Conservation (phyloP, 2,888 invertebrate genomes). For the Nebria salina region DNA sequence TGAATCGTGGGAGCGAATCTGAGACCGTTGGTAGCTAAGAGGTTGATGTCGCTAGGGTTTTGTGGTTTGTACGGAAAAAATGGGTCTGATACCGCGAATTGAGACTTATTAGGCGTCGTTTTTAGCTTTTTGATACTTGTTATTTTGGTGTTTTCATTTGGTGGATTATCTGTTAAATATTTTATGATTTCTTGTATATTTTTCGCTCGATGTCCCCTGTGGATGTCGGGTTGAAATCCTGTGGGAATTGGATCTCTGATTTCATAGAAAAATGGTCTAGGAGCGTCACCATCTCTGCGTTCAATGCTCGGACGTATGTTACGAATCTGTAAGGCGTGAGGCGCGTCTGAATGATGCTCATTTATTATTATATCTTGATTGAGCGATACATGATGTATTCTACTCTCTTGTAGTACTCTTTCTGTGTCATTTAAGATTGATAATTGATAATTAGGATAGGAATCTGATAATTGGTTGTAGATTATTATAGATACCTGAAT, state of each 20-base stretch:
- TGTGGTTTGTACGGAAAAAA: conserved; percentile 77
- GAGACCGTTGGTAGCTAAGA: conserved; percentile 70
- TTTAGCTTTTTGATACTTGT: conserved; percentile 6
- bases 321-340: conserved; percentile 23
- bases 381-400: neutral
- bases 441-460: neutral
- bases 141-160: conserved; percentile 38
- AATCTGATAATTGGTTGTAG: conserved; percentile 26
- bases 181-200: conserved; percentile 58
- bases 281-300: conserved; percentile 37
- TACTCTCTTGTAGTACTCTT: neutral
- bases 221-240: conserved; percentile 49
- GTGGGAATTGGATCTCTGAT: conserved; percentile 54
- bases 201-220: conserved; percentile 38
- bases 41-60: conserved; percentile 78
- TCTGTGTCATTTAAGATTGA: neutral
- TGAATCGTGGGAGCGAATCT: conserved; percentile 60
- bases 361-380: neutral
- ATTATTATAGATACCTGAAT: conserved; percentile 28
- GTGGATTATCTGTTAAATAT: conserved; percentile 49
- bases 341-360: neutral
- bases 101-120: conserved; percentile 18
- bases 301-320: conserved; percentile 4
- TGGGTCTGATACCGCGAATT: conserved; percentile 64
- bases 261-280: conserved; percentile 54